A percentile compares a stretch with the other conserved stretches of the same genome.
Conservation (phyloP, 2,888 invertebrate species). For the Cheilosia vulpina region DNA sequence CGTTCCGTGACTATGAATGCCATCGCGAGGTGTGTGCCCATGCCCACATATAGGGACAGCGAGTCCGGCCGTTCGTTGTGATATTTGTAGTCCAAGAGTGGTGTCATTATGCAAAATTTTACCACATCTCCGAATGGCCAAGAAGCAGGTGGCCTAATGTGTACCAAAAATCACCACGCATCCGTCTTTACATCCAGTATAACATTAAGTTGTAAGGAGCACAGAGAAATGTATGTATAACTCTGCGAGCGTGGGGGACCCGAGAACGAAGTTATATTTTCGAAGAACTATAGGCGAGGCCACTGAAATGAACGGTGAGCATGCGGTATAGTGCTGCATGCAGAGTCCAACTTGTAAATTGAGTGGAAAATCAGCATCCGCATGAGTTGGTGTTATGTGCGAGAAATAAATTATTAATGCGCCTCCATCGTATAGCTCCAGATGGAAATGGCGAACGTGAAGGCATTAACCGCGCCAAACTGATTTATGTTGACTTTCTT, state of each 20-base stretch:
- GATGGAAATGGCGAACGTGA: constrained; percentile 40
- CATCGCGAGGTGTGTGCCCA: constrained; percentile 55
- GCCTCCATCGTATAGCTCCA: constrained; percentile 8
- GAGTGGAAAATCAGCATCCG: constrained; percentile 70
- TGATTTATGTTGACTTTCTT: constrained; percentile 55
- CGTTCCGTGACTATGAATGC: constrained; percentile 45
- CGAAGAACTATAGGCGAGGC: constrained; percentile 36
- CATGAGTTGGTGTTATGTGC: constrained; percentile 67
- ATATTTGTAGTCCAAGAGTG: constrained; percentile 53
- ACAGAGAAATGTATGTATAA: not conserved
- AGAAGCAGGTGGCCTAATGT: constrained; percentile 64
- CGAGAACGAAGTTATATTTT: constrained; percentile 36
- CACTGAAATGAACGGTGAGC: constrained; percentile 13
- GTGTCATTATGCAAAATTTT: constrained; percentile 41
- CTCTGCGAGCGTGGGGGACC: constrained; percentile 40
- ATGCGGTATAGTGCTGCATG: constrained; percentile 45
- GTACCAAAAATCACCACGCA: constrained; percentile 62
- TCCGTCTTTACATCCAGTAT: constrained; percentile 20
- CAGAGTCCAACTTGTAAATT: constrained; percentile 69
- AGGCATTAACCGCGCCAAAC: constrained; percentile 30
- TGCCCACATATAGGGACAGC: constrained; percentile 42
- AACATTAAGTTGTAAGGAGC: constrained; percentile 37
- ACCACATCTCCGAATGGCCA: constrained; percentile 14
- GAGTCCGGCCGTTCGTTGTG: constrained; percentile 33
- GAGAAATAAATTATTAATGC: constrained; percentile 63